A percentile compares a stretch with the other conserved stretches of the same genome.
These are phyloP conservation scores for Zenarchopterus dispar DNA, from an alignment of 2,797 vertebrate species.

Conservation along the genomic window DNA sequence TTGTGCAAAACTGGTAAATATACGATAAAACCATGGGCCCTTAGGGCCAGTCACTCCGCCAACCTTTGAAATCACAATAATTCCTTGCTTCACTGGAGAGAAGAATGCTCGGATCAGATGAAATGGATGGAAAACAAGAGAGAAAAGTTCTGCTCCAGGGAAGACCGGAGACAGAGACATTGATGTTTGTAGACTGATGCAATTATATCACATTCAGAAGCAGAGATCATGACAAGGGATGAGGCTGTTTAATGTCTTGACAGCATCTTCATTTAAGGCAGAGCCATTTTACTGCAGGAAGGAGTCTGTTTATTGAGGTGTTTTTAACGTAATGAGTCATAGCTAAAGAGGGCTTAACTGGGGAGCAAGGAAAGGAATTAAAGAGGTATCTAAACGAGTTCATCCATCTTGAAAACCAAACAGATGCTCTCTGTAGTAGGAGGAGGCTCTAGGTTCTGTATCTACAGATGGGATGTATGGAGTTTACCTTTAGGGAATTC, in stretches of 20 bases:
- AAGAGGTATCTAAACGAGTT: constrained; percentile 63
- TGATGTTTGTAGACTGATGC: constrained; percentile 50
- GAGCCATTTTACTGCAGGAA: constrained; percentile 24
- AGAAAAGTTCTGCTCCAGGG: constrained; percentile 47
- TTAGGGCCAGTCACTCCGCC: constrained; percentile 43
- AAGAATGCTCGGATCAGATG: constrained; percentile 42
- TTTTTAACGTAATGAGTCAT: constrained; percentile 68
- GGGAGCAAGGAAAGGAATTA: constrained; percentile 56
- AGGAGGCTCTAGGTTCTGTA: constrained; percentile 63
- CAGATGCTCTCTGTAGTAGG: constrained; percentile 70
- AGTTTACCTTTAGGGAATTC: constrained; percentile 44
- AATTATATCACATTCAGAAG: constrained; percentile 48
- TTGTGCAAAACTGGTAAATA: constrained; percentile 67
- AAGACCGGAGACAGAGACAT: constrained; percentile 23
- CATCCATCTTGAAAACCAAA: constrained; percentile 70
- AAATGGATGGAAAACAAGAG: constrained; percentile 51
- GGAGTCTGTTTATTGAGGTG: constrained; percentile 58
- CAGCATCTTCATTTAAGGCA: constrained; percentile 38
- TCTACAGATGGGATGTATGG: constrained; percentile 59
- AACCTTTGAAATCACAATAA: constrained; percentile 60
- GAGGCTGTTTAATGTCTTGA: constrained; percentile 19
- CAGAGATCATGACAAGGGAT: constrained; percentile 41
- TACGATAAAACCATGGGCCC: constrained; percentile 57
- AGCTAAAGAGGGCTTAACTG: constrained; percentile 57
- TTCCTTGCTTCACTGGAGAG: constrained; percentile 55